Base-by-base conservation (phyloP, 2,113 vertebrate species). In the Crotalus viridis region DNA sequence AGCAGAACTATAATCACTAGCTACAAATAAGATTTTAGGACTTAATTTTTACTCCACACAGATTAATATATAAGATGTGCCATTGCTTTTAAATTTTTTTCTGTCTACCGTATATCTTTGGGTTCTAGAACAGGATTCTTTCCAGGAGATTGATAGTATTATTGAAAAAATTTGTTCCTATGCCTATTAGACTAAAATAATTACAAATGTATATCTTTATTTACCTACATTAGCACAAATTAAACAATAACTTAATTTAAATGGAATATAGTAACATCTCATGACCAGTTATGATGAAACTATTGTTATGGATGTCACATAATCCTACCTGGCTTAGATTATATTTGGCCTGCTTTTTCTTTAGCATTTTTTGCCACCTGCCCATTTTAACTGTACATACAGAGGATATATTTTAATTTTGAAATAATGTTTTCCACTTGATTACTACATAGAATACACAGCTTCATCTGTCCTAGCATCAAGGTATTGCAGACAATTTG, bases 121-220 rank as follows among this genome's bases (percentile, higher is more conserved):
- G 90, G 94, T 95, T 93, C 85, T 94, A 51, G 92, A 90, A 28
- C 74, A 92, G 48, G 90, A 54, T 56, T 59, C 28, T 51, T 88
- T 96, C 93, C 2, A 13, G 55, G 86, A 94, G 95, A 87, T 52
- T 87, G 89, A 95, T 93, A 92, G 13, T 89, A 85, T 92, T 48
- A 13, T 94, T 89, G 94, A 94, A 94, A 95, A 0, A 28, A 28
- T 61, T 61, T 95, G 93, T 93, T 91, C 91, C n/a, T 95, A 89
- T 92, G 90, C 88, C 74, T 74, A 93, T 91, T 94, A 87, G 57
- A 90, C 94, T 92, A 93, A 93, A 93, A 95, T 87, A 95, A 89
- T 95, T 93, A 91, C 88, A 93, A 95, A 94, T 88, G 92, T 92
- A 95, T 94, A 96, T 93, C 97, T 95, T 97, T 95, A 94, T 96